Evolutionary conservation across 2,888 invertebrate genomes (phyloP).

Genomic region (Scaptomyza parva): DNA sequence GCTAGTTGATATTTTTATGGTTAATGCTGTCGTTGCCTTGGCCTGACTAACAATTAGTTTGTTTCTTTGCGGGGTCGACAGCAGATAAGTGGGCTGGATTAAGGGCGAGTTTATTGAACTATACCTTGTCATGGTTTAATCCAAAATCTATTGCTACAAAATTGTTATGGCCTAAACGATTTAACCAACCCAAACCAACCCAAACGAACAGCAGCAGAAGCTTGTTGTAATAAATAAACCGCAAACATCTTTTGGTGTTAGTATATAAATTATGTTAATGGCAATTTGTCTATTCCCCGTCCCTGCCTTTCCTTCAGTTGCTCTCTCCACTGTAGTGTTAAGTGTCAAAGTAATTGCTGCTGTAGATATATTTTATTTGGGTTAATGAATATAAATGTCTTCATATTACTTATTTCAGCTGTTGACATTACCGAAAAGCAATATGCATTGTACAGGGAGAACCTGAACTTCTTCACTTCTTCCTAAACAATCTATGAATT

Average conservation of each 20-base stretch:
- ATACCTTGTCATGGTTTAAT: conserved; percentile 46
- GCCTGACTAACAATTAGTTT: conserved; percentile 61
- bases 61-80: neutral
- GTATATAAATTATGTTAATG: conserved; percentile 74
- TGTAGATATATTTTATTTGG: conserved; percentile 28
- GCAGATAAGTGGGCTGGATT: neutral
- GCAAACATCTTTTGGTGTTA: conserved; percentile 22
- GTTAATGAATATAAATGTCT: conserved; percentile 71
- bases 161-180: conserved; percentile 25
- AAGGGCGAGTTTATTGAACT: neutral
- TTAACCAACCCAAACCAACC: neutral
- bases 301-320: neutral
- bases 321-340: conserved; percentile 40
- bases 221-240: conserved; percentile 25
- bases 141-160: conserved; percentile 53
- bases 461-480: no score
- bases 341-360: conserved; percentile 48
- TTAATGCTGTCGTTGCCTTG: conserved; percentile 48
- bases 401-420: conserved; percentile 24
- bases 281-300: conserved; percentile 50
- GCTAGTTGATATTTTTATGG: conserved; percentile 52
- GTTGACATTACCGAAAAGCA: neutral
- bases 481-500: conserved; percentile 26
- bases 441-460: conserved; percentile 1
- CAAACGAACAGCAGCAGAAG: conserved; percentile 19